Evolutionary conservation across 2,888 invertebrate genomes (phyloP), one percentile per base, ranked within the genome.

Genomic region (Chromoteleia sp.): DNA sequence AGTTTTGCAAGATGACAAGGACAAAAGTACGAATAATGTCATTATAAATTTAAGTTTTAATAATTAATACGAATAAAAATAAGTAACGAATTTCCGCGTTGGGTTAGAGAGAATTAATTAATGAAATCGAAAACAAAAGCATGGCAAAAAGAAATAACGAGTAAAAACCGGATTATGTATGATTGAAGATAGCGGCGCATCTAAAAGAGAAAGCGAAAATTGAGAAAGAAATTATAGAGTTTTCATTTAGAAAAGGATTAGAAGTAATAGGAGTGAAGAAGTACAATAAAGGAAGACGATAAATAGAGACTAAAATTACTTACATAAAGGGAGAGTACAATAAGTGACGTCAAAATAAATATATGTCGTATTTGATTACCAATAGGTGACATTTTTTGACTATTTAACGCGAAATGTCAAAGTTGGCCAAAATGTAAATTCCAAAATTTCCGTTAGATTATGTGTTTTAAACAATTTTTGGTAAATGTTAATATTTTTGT

Each of bases 211-310:
- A 56, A 30, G 19, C 56, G 56, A 56, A 36, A 56, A 56, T 56
- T 56, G 56, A 56, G 56, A 36, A 36, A 56, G 19, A 36, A 56
- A 56, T 56, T 56, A 56, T 17, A 17, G 36, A 56, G n/a, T 56
- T 33, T 56, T 56, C 36, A 36, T 15, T 56, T 12, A 15, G 36
- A 3, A 56, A 36, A 36, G 36, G 19, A 5, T 56, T 39, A 56
- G 39, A 5, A 19, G 17, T 56, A 56, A 56, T 56, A 39, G 56
- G 10, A 56, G 12, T 56, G 56, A 56, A 21, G 33, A 39, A 56
- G 56, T 14, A 50, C n/a, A 12, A 50, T 50, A 30, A 54, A 29
- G 52, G 30, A 29, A 5, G 50, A 6, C 2, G n/a, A n/a, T n/a
- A 50, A 25, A 3, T 17, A 25, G 50, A 29, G 12, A 29, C 1